phyloP scores from a whole-genome alignment of 2,888 invertebrate species.

The Mythimna impura region DNA sequence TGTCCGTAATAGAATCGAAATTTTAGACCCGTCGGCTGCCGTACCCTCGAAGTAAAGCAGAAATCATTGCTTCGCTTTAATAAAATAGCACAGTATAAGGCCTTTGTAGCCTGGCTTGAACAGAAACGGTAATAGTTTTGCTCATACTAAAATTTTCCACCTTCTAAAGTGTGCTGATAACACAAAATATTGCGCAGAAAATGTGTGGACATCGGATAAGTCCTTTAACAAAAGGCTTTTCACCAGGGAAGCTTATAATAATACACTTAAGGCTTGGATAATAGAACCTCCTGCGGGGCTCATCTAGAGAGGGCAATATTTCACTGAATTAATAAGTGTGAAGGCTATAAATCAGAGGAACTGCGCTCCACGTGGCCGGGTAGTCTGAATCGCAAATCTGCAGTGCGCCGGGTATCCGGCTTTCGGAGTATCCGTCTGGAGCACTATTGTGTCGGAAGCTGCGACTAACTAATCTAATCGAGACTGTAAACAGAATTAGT shows the following conservation, averaged over 20 bases:
- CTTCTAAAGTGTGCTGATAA: constrained; percentile 23
- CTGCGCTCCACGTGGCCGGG: constrained; percentile 27
- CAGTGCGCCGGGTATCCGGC: constrained; percentile 30
- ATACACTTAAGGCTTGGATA: constrained; percentile 33
- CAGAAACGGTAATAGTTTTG: constrained; percentile 5
- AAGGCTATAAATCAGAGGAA: constrained; percentile 65
- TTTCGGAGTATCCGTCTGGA: constrained; percentile 3
- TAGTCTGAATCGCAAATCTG: constrained; percentile 20
- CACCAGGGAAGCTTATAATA: constrained; percentile 32
- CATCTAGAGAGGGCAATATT: constrained; percentile 55
- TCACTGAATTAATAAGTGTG: constrained; percentile 65
- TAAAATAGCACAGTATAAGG: constrained; percentile 30
- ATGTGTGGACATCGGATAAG: constrained; percentile 31
- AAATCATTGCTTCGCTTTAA: constrained; percentile 17
- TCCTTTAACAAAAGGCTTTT: constrained; percentile 45
- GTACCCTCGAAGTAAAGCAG: constrained; percentile 24
- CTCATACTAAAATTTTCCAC: not conserved
- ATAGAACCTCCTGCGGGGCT: constrained; percentile 39
- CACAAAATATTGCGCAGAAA: constrained; percentile 20
- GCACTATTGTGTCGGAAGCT: constrained; percentile 19
- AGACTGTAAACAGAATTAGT: constrained; percentile 36
- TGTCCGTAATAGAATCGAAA: constrained; percentile 44
- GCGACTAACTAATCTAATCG: constrained; percentile 23
- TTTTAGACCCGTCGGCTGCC: constrained; percentile 38
- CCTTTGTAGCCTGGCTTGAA: constrained; percentile 3